Evolutionary conservation across 2,797 vertebrate species (phyloP).

Genomic region (Girardinus metallicus): DNA sequence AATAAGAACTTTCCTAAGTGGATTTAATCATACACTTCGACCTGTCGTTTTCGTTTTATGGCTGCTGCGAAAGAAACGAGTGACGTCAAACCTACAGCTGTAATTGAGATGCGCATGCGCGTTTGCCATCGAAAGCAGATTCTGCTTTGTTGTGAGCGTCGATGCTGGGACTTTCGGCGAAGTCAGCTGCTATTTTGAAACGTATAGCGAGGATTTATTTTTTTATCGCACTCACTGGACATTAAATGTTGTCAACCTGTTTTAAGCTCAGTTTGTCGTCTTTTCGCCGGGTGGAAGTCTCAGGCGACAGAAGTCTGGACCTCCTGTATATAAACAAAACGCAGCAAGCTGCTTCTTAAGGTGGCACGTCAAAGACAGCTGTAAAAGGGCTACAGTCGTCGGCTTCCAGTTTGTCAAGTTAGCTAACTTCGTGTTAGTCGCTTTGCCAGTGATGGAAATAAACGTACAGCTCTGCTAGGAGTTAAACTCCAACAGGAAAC

Average conservation of each 20-base stretch:
- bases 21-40: neutral
- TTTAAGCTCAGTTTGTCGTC: neutral
- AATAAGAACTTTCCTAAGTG: neutral
- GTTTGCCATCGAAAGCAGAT: conserved; percentile 4
- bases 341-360: conserved; percentile 70
- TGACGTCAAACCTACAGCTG: conserved; percentile 71
- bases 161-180: conserved; percentile 41
- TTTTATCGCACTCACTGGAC: fast-evolving
- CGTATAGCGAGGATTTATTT: neutral
- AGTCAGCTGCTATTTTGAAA: neutral
- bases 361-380: conserved; percentile 54
- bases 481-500: conserved; percentile 51
- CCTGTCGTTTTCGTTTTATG: neutral
- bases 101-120: conserved; percentile 70
- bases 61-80: neutral
- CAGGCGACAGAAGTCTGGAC: conserved; percentile 26
- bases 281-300: conserved; percentile 10
- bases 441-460: conserved; percentile 48
- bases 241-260: neutral
- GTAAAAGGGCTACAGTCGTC: conserved; percentile 4
- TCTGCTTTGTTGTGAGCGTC: conserved; percentile 70
- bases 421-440: conserved; percentile 19
- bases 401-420: conserved; percentile 1
- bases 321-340: conserved; percentile 75
- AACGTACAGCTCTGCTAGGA: conserved; percentile 36